A percentile compares a stretch with the other conserved stretches of the same genome.
These are phyloP conservation scores for Pionites leucogaster DNA, from an alignment of 2,113 vertebrate genomes.

Conservation along the genomic window DNA sequence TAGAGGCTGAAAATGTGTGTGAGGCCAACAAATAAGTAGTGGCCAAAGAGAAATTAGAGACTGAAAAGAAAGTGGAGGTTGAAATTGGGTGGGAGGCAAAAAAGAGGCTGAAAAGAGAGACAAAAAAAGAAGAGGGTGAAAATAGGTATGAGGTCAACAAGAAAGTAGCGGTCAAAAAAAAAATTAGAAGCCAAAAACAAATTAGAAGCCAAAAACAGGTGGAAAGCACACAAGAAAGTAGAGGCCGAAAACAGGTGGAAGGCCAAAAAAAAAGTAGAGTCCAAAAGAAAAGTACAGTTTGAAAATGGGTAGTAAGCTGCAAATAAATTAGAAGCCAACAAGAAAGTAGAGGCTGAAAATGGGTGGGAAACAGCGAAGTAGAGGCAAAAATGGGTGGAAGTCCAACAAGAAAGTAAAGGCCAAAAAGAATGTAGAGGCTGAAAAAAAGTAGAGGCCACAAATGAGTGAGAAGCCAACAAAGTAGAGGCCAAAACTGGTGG, in stretches of 20 bases:
- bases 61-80: not conserved
- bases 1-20: not conserved
- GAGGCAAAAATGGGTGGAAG: too few species aligned
- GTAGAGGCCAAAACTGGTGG: not conserved
- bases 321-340: not conserved
- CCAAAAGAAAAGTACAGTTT: not conserved
- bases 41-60: not conserved
- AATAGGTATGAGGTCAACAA: not conserved
- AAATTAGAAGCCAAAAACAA: not conserved
- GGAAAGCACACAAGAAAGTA: not conserved
- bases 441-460: too few species aligned
- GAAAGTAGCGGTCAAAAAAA: not conserved
- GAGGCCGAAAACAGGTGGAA: not conserved
- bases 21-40: not conserved
- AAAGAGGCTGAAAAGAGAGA: not conserved
- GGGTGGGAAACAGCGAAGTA: not conserved
- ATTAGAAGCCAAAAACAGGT: not conserved
- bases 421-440: not conserved
- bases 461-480: not conserved
- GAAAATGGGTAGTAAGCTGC: not conserved
- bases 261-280: not conserved
- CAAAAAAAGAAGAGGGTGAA: not conserved
- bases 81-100: not conserved
- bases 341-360: not conserved
- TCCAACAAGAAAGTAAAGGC: not conserved